phyloP scores from a whole-genome alignment of 2,888 invertebrate species.

The Onthophagus sagittarius region DNA sequence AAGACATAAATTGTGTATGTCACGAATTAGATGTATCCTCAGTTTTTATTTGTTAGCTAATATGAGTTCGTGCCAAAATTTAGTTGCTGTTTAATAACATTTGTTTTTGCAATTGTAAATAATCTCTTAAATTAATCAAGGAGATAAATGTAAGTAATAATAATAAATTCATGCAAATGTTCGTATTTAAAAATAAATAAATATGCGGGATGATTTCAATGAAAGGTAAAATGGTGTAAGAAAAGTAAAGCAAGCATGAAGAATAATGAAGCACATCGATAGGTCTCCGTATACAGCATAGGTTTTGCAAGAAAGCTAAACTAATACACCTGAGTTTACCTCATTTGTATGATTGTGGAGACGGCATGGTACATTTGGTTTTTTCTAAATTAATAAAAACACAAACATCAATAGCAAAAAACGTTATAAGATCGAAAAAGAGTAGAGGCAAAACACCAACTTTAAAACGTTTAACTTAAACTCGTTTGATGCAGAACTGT shows the following conservation, averaged over 20 bases:
- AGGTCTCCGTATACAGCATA: background rate
- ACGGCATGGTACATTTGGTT: slow-evolving; percentile 96
- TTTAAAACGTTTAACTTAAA: no score
- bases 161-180: background rate
- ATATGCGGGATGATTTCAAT: background rate
- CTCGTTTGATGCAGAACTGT: background rate
- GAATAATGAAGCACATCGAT: background rate
- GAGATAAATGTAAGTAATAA: background rate
- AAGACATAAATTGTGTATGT: background rate
- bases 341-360: slow-evolving; percentile 89
- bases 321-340: slow-evolving; percentile 56
- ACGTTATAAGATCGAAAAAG: slow-evolving; percentile 14
- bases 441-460: background rate
- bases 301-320: slow-evolving; percentile 15
- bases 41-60: background rate
- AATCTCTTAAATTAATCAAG: no score
- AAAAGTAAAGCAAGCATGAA: background rate
- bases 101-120: no score
- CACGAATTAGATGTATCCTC: background rate
- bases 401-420: slow-evolving; percentile 51
- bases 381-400: slow-evolving; percentile 58
- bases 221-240: background rate
- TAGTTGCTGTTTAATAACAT: background rate
- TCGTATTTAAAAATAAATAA: background rate
- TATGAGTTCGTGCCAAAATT: background rate